A percentile compares a stretch with the other conserved stretches of the same genome.
phyloP scores from a whole-genome alignment of 2,797 vertebrate genomes.

The Cyprinodon diabolis region DNA sequence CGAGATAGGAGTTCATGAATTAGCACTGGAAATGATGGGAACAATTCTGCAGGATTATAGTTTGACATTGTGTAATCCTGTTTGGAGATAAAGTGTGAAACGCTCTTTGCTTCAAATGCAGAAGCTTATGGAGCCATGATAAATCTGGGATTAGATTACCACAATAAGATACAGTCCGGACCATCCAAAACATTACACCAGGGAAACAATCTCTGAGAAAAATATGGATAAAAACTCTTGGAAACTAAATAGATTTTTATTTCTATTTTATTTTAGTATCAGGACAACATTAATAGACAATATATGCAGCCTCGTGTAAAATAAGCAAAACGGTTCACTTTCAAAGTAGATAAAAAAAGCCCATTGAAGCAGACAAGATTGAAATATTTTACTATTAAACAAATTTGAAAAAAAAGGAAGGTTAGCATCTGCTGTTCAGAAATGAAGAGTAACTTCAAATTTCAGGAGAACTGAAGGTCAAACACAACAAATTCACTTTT shows the following conservation, averaged over 20 bases:
- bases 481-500: neutral
- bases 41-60: slow-evolving; percentile 67
- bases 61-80: slow-evolving; percentile 73
- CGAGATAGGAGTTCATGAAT: slow-evolving; percentile 55
- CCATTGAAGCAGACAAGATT: neutral
- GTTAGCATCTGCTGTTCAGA: too few relatives aligned
- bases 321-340: neutral
- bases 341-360: neutral
- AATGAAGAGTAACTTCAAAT: neutral
- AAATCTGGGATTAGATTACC: slow-evolving; percentile 78
- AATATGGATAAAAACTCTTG: slow-evolving; percentile 6
- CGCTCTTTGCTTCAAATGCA: slow-evolving; percentile 71
- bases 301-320: neutral
- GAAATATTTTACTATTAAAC: neutral
- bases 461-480: neutral
- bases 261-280: neutral
- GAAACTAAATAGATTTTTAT: slow-evolving; percentile 2
- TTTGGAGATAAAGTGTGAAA: slow-evolving; percentile 77
- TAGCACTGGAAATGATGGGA: slow-evolving; percentile 58
- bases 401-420: too few relatives aligned
- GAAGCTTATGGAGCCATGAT: slow-evolving; percentile 52
- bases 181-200: slow-evolving; percentile 37
- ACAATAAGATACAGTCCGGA: slow-evolving; percentile 51
- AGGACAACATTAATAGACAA: slow-evolving; percentile 1
- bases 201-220: slow-evolving; percentile 25